Evolutionary conservation across 1,140 invertebrate genomes (phyloP).

Genomic region (Pseudomyrmex gracilis): DNA sequence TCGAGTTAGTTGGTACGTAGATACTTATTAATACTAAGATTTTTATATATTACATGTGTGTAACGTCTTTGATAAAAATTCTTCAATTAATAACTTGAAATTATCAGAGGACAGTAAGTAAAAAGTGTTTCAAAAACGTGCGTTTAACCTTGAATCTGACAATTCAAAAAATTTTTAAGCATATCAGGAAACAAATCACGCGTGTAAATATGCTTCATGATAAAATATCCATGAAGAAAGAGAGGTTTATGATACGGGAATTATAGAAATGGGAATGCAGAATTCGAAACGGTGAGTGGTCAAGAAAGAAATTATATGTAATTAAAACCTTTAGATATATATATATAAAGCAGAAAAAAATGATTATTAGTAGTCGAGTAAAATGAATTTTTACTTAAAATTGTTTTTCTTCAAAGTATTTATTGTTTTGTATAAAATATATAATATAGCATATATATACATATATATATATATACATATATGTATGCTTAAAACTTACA

Average conservation of each 20-base stretch:
- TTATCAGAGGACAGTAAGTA: background rate
- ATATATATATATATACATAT: no score
- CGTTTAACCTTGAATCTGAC: constrained; percentile 1
- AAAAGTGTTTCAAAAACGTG: constrained; percentile 35
- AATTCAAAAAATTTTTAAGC: constrained; percentile 23
- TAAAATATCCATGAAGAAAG: background rate
- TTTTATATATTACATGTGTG: background rate
- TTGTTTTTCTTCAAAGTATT: no score
- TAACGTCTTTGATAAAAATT: constrained; percentile 9
- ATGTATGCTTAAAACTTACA: no score
- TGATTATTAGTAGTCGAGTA: no score
- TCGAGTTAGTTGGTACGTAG: background rate
- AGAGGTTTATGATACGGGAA: background rate
- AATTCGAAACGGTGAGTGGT: constrained; percentile 51
- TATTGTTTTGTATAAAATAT: no score
- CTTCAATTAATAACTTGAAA: constrained; percentile 22
- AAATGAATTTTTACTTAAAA: no score
- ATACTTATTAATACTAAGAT: background rate
- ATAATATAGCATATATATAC: no score
- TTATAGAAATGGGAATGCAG: constrained; percentile 39
- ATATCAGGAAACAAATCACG: constrained; percentile 40
- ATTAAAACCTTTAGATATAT: background rate
- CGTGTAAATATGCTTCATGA: constrained; percentile 47
- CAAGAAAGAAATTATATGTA: background rate
- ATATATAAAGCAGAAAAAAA: no score